Conservation (phyloP, 92 coral and sea anemone species). For the Heliopora coerulea region DNA sequence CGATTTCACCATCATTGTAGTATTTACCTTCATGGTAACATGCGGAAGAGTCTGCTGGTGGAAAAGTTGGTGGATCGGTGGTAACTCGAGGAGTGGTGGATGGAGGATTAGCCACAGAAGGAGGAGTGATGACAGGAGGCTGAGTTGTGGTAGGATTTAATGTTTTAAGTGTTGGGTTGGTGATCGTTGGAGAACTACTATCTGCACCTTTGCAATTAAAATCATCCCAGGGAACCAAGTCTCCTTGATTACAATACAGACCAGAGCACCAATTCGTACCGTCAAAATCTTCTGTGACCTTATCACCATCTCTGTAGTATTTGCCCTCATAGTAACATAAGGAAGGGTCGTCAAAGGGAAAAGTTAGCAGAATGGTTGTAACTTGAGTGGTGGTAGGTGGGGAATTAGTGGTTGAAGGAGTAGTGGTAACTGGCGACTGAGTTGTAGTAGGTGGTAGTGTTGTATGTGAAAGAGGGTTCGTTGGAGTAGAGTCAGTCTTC, state of each 20-base stretch:
- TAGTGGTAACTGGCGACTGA: not conserved
- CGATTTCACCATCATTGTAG: conserved; percentile 32
- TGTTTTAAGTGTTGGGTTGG: not conserved
- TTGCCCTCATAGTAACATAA: not conserved
- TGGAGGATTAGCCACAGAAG: not conserved
- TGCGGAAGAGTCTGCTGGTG: not conserved
- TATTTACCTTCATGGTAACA: conserved; percentile 34
- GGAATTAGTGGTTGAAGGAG: not conserved
- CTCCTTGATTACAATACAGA: not conserved
- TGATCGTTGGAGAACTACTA: not conserved
- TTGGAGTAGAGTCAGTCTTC: not conserved
- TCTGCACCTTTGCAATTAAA: not conserved
- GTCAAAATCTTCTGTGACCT: not conserved
- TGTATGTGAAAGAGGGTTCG: not conserved
- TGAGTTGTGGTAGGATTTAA: not conserved
- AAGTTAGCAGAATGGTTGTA: not conserved
- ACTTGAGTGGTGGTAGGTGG: not conserved
- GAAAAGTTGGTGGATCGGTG: not conserved
- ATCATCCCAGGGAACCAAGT: not conserved
- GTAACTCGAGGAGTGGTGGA: not conserved
- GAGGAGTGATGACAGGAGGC: not conserved
- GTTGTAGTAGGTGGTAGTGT: not conserved
- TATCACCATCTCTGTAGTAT: not conserved
- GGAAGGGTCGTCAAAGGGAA: not conserved
- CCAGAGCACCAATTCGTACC: conserved; percentile 1